phyloP scores from a whole-genome alignment of 2,888 invertebrate species.

The Gibbula magus region DNA sequence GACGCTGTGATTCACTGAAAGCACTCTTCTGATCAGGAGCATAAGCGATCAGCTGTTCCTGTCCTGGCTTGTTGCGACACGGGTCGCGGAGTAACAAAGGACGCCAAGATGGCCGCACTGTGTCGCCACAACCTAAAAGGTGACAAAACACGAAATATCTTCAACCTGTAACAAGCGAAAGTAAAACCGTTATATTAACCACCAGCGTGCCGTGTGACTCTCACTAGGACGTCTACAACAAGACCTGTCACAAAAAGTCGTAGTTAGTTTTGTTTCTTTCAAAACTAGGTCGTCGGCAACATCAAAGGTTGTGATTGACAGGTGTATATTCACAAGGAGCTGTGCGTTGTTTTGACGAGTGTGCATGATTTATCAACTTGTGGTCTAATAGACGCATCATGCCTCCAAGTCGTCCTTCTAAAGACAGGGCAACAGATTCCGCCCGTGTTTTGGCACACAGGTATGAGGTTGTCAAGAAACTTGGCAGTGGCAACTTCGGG shows the following conservation, averaged over 20 bases:
- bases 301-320: not conserved
- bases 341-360: not conserved
- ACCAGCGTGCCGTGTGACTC: too few species aligned
- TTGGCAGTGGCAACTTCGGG: constrained; percentile 75
- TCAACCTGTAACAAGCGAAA: too few species aligned
- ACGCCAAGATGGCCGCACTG: constrained; percentile 45
- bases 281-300: constrained; percentile 2
- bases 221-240: too few species aligned
- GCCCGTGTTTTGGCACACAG: constrained; percentile 69
- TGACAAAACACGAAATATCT: not conserved
- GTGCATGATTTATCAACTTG: not conserved
- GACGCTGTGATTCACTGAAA: not conserved
- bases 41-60: not conserved
- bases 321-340: not conserved
- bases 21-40: not conserved
- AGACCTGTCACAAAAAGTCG: too few species aligned
- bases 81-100: constrained; percentile 49
- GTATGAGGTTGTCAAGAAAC: constrained; percentile 70
- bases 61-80: constrained; percentile 6
- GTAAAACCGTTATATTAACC: too few species aligned
- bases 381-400: constrained; percentile 29
- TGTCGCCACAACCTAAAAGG: not conserved
- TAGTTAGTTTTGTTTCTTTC: too few species aligned
- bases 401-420: constrained; percentile 46
- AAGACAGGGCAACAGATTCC: constrained; percentile 49